Evolutionary conservation across 2,888 invertebrate species (phyloP).

Genomic region (Plutella xylostella): DNA sequence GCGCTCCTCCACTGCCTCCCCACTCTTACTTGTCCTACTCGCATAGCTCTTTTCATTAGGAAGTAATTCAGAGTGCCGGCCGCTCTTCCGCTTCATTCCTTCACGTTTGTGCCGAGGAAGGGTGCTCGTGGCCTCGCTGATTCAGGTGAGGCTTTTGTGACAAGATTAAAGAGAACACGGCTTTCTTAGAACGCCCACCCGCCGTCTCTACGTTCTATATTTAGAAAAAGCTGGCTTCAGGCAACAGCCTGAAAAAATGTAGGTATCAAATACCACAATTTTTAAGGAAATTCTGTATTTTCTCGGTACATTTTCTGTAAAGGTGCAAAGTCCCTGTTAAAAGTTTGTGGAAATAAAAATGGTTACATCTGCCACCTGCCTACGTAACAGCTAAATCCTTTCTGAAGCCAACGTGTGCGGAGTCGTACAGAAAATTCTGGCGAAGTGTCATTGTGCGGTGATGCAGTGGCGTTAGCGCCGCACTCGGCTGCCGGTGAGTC

Average conservation of each 20-base stretch:
- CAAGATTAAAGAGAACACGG: conserved; percentile 64
- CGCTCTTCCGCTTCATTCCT: conserved; percentile 67
- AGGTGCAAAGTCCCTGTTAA: conserved; percentile 10
- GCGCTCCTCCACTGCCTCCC: conserved; percentile 20
- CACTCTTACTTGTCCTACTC: conserved; percentile 44
- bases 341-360: background rate
- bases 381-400: conserved; percentile 6
- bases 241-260: conserved; percentile 27
- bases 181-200: conserved; percentile 41
- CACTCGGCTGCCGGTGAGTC: conserved; percentile 8
- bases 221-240: conserved; percentile 54
- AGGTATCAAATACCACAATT: too few species aligned
- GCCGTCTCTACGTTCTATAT: conserved; percentile 49
- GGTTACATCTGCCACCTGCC: conserved; percentile 2
- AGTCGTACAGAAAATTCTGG: conserved; percentile 16
- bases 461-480: conserved; percentile 5
- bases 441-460: conserved; percentile 11
- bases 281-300: too few species aligned
- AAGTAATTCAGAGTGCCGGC: conserved; percentile 66
- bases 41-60: conserved; percentile 66
- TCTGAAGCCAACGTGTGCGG: conserved; percentile 7
- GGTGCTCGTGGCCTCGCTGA: conserved; percentile 57
- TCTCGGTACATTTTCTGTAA: too few species aligned
- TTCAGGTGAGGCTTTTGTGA: conserved; percentile 67
- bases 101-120: conserved; percentile 51